These are phyloP conservation scores for Piaya cayana DNA, from an alignment of 2,113 vertebrate genomes.

Conservation along the genomic window DNA sequence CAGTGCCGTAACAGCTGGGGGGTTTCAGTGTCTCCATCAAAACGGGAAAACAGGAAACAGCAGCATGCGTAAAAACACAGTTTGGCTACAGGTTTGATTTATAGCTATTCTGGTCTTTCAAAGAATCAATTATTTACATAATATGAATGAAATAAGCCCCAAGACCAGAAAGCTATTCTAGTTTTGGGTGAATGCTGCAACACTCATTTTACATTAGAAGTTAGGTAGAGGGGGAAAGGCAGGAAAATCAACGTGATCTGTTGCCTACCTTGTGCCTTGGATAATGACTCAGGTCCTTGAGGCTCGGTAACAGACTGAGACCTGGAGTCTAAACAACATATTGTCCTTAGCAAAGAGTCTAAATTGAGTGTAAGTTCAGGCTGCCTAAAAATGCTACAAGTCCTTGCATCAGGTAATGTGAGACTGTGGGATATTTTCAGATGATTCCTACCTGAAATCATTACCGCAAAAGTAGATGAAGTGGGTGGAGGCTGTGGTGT, in stretches of 20 bases:
- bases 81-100: neutral
- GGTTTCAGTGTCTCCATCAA: neutral
- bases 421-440: neutral
- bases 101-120: neutral
- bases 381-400: neutral
- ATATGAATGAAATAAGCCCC: neutral
- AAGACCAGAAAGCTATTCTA: neutral
- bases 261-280: neutral
- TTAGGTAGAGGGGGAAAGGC: neutral
- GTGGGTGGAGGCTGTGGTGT: neutral
- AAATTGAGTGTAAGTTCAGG: neutral
- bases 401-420: neutral
- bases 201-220: neutral
- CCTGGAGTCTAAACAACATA: neutral
- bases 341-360: neutral
- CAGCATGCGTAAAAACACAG: neutral
- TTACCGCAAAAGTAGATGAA: neutral
- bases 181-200: neutral
- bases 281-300: neutral
- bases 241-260: neutral
- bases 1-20: neutral
- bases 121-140: slow-evolving; percentile 15
- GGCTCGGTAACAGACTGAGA: neutral
- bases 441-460: neutral
- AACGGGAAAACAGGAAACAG: slow-evolving; percentile 25